A percentile compares a stretch with the other conserved stretches of the same genome.
phyloP scores from a whole-genome alignment of 2,797 vertebrate genomes.

The Natrix natrix region DNA sequence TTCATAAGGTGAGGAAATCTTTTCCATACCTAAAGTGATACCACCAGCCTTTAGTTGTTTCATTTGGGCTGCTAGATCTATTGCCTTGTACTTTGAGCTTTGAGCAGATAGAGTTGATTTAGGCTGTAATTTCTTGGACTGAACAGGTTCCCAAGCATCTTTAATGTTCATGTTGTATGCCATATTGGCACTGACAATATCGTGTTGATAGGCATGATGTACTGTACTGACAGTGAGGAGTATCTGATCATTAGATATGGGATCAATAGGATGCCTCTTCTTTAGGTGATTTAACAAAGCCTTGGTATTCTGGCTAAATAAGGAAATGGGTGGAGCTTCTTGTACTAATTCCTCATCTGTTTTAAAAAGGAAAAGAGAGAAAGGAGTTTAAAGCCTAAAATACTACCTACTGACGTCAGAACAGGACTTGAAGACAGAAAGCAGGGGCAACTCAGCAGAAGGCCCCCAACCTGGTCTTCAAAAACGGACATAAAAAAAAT shows the following conservation, averaged over 20 bases:
- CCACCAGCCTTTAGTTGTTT: slow-evolving; percentile 18
- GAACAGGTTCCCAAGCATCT: slow-evolving; percentile 63
- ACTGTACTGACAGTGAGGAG: slow-evolving; percentile 68
- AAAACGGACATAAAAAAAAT: background rate
- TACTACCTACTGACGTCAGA: background rate
- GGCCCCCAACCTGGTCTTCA: background rate
- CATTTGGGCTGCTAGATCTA: slow-evolving; percentile 27
- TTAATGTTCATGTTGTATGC: slow-evolving; percentile 54
- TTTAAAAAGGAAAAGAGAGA: slow-evolving; percentile 31
- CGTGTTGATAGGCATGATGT: slow-evolving; percentile 56
- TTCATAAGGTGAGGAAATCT: slow-evolving; percentile 52
- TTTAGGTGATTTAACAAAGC: slow-evolving; percentile 44
- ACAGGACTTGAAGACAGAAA: background rate
- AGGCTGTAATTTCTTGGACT: background rate
- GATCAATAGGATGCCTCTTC: slow-evolving; percentile 54
- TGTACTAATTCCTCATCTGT: slow-evolving; percentile 35
- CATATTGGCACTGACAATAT: slow-evolving; percentile 55
- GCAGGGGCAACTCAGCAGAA: background rate
- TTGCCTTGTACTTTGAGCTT: background rate
- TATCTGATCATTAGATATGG: slow-evolving; percentile 62
- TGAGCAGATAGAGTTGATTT: slow-evolving; percentile 5
- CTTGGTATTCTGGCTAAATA: slow-evolving; percentile 52
- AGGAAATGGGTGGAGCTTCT: background rate
- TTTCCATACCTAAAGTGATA: slow-evolving; percentile 37
- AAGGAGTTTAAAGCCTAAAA: background rate